phyloP scores from a whole-genome alignment of 2,113 vertebrate genomes.

The Aramus guarauna region DNA sequence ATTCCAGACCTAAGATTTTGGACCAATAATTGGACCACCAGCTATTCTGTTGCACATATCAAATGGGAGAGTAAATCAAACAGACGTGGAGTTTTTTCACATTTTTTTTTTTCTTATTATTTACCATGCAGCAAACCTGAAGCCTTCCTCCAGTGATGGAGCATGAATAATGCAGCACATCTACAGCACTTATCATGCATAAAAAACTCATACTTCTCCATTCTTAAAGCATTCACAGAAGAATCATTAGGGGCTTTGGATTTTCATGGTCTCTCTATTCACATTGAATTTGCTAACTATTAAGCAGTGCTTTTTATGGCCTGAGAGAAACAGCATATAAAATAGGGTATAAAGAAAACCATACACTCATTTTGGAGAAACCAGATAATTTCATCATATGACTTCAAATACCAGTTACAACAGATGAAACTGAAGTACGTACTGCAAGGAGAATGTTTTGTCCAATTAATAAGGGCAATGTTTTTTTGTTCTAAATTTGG shows the following conservation, averaged over 20 bases:
- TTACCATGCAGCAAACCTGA: neutral
- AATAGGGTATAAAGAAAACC: neutral
- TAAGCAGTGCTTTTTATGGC: neutral
- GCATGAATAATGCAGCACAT: neutral
- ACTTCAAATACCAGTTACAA: neutral
- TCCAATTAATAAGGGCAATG: neutral
- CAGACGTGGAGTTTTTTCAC: neutral
- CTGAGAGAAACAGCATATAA: neutral
- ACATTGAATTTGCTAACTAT: neutral
- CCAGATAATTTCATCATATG: neutral
- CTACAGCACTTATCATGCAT: neutral
- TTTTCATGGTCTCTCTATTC: neutral
- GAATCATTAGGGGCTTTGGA: neutral
- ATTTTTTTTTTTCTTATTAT: neutral
- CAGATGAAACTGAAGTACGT: neutral
- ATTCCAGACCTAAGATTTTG: constrained; percentile 48
- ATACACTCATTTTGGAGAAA: neutral
- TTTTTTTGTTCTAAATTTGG: neutral
- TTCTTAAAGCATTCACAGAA: neutral
- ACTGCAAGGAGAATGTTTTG: neutral
- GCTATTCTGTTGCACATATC: neutral
- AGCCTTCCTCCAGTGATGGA: neutral
- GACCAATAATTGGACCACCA: neutral
- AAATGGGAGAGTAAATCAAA: neutral
- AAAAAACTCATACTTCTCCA: neutral